Percentiles rank a stretch among this genome's conserved stretches.
Conservation (phyloP, 2,888 invertebrate species). For the Lomographa bimaculata region DNA sequence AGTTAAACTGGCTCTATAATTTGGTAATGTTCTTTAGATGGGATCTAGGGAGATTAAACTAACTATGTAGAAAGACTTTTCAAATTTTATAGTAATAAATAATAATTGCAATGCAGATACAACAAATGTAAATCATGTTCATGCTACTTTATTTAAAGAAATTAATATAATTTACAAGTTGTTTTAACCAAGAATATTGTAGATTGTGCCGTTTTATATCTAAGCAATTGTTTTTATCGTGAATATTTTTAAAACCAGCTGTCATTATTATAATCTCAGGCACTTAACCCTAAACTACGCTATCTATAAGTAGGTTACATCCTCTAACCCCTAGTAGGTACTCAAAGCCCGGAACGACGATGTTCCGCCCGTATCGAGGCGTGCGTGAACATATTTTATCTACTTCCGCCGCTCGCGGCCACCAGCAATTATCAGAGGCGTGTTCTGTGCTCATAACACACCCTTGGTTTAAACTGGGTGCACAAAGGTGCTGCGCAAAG, state of each 20-base stretch:
- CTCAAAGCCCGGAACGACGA: conserved; percentile 51
- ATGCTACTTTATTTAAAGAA: no score
- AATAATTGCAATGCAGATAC: no score
- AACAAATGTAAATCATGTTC: no score
- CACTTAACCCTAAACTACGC: conserved; percentile 12
- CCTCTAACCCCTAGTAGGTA: conserved; percentile 26
- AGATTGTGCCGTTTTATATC: no score
- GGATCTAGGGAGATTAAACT: background rate
- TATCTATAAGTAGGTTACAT: conserved; percentile 27
- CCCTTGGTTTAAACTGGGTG: conserved; percentile 21
- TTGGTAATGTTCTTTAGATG: background rate
- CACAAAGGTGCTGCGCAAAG: conserved; percentile 11
- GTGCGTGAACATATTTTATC: conserved; percentile 82
- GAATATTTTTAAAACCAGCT: background rate
- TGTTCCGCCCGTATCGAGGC: conserved; percentile 57
- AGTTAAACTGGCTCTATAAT: conserved; percentile 3
- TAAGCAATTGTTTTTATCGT: no score
- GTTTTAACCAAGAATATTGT: no score
- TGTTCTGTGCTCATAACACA: conserved; percentile 67
- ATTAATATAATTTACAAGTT: no score
- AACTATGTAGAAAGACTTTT: no score
- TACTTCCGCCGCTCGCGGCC: conserved; percentile 61
- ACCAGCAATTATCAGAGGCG: conserved; percentile 71
- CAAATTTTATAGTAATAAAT: no score
- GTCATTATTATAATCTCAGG: conserved; percentile 11